Base-by-base conservation (phyloP, 2,113 vertebrate species). In the Entelurus aequoreus region DNA sequence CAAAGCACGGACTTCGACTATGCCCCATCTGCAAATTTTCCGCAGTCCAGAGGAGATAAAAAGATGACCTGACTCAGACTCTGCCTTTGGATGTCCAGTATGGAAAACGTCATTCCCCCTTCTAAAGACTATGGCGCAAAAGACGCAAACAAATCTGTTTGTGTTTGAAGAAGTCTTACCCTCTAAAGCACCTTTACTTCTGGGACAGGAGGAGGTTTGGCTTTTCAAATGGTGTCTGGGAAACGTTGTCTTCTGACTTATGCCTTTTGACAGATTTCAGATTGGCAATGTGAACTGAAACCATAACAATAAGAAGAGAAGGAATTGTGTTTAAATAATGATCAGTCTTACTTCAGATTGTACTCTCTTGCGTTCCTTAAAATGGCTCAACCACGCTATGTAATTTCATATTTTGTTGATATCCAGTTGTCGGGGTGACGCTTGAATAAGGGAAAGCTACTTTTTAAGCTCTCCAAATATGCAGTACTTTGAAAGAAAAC, bases 401-500 rank as follows among this genome's bases (percentile, higher is more conserved):
- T 44, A 69, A 64, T 28, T 28, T 60, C 38, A 56, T 66, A 68
- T 75, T 15, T 28, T 66, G 14, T 19, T 37, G 35, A 69, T 67
- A 68, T 38, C 48, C 48, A 6, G 78, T 19, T 19, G 19, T 19
- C 19, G 19, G 19, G 19, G 19, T 82, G 76, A 70, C 53, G 58
- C 40, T 15, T 6, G 48, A 16, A 46, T 42, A 46, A 38, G 65
- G 51, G 38, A 37, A 68, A 48, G 61, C 51, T 58, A 38, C 6
- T 40, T 40, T 40, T 55, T 72, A 72, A 76, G 60, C 48, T 49
- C 61, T 49, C 69, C 55, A 72, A 71, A 60, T 65, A 96, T 97
- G 95, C 94, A 96, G 86, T 95, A 93, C 88, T 89, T 96, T 40
- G 94, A 92, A 48, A 93, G 94, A 74, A 96, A 94, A 56, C 89